Evolutionary conservation across 2,888 invertebrate species (phyloP).

Genomic region (Euplagia quadripunctaria): DNA sequence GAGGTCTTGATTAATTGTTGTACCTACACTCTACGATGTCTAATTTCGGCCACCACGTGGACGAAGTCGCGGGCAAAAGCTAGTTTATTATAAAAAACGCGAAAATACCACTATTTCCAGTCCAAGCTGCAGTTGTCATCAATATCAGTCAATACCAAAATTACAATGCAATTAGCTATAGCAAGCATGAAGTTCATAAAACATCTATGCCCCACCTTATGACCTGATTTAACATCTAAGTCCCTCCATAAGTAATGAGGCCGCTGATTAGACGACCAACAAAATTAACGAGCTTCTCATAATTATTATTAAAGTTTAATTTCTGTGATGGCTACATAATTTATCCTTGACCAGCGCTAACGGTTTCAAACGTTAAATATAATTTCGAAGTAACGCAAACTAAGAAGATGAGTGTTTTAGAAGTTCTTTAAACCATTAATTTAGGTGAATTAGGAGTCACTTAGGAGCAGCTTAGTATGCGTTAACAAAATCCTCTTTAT

Average conservation of each 20-base stretch:
- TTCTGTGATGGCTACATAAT: conserved; percentile 24
- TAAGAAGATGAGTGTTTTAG: conserved; percentile 1
- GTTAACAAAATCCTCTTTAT: too few relatives aligned
- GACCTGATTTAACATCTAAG: background rate
- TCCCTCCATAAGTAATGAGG: conserved; percentile 14
- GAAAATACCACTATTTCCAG: too few relatives aligned
- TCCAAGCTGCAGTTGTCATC: too few relatives aligned
- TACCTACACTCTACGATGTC: too few relatives aligned
- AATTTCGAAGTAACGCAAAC: conserved; percentile 15
- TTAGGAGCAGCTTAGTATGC: background rate
- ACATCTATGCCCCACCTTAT: background rate
- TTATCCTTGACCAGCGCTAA: conserved; percentile 32
- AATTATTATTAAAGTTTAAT: conserved; percentile 33
- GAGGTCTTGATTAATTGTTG: too few relatives aligned
- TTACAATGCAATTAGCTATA: too few relatives aligned
- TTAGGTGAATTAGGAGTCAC: background rate
- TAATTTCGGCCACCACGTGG: too few relatives aligned
- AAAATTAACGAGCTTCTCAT: conserved; percentile 31
- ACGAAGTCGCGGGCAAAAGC: too few relatives aligned
- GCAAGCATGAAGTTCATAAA: background rate
- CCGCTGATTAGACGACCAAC: conserved; percentile 11
- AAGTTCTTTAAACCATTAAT: conserved; percentile 7
- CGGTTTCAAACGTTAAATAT: conserved; percentile 15
- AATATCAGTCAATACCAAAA: too few relatives aligned
- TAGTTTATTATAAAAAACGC: too few relatives aligned